Percentiles rank a stretch among this genome's conserved stretches.
Conservation (phyloP, 2,113 vertebrate genomes). For the Limnothrissa miodon region DNA sequence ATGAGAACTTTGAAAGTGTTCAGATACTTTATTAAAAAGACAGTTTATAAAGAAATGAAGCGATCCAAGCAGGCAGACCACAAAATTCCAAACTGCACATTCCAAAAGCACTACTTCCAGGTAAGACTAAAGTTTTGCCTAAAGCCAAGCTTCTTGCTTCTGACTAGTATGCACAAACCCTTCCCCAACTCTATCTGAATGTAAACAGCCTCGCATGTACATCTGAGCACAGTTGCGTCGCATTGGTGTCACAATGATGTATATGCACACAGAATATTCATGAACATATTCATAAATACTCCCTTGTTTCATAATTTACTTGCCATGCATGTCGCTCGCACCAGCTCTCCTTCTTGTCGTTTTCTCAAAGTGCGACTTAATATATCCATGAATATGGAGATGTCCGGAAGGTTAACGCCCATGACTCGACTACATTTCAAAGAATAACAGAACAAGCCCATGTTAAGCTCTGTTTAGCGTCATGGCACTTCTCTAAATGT, state of each 20-base stretch:
- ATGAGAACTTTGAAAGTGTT: too few species aligned
- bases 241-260: not conserved
- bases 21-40: too few species aligned
- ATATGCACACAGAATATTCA: not conserved
- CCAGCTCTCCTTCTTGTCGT: not conserved
- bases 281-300: not conserved
- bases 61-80: not conserved
- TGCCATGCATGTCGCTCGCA: not conserved
- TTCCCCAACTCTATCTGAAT: not conserved
- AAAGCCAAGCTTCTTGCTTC: not conserved
- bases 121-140: not conserved
- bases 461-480: constrained; percentile 10
- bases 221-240: not conserved
- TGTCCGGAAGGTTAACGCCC: constrained; percentile 5
- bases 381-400: constrained; percentile 16
- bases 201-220: not conserved
- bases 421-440: not conserved
- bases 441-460: not conserved
- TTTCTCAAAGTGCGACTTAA: not conserved
- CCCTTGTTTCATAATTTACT: not conserved
- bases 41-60: too few species aligned
- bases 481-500: constrained; percentile 23
- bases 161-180: not conserved
- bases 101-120: not conserved
- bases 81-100: too few species aligned